Evolutionary conservation across 2,888 invertebrate genomes (phyloP), one percentile per base, ranked within the genome.

Genomic region (Hemithea aestivaria): DNA sequence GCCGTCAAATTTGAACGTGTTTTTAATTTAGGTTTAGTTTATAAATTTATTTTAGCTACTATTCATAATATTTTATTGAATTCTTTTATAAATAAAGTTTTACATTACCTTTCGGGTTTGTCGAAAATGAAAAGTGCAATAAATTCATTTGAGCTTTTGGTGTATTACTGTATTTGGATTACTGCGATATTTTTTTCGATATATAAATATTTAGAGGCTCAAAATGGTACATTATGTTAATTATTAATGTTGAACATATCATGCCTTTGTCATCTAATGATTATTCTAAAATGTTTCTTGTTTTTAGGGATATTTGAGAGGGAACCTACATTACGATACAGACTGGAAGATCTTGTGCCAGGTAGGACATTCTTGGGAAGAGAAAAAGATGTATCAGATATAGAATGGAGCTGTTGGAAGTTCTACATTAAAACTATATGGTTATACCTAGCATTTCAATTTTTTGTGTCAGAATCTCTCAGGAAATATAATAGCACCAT

Each of bases 341-440:
- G 60, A 23, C 50, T 82, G 22, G 61, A 56, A 45, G 91, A 91
- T 63, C 89, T 91, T 54, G 69, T 68, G 48, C 71, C 80, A 33
- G 91, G 92, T 20, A 91, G 91, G 91, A 55, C 59, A 6, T 73
- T 89, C 54, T 51, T 91, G 29, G 69, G 77, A 16, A 80, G 89
- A 54, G 87, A 85, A 45, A 89, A 89, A 75, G 94, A 94, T 77
- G 73, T 80, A 11, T 89, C 92, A 10, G 94, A 94, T 74, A 80
- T 88, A 61, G 94, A 94, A 80, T 94, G 94, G 94, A 88, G 75
- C 58, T 83, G 88, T 38, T 92, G 91, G 88, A 88, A 89, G 56
- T 88, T 78, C 48, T 85, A 89, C 36, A 66, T 91, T 33, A 65
- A 73, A 27, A 73, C 69, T 45, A 69, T 90, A 33, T 80, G 88